These are phyloP conservation scores for Glyphotaelius pellucidus DNA, from an alignment of 2,888 invertebrate species.

Conservation along the genomic window DNA sequence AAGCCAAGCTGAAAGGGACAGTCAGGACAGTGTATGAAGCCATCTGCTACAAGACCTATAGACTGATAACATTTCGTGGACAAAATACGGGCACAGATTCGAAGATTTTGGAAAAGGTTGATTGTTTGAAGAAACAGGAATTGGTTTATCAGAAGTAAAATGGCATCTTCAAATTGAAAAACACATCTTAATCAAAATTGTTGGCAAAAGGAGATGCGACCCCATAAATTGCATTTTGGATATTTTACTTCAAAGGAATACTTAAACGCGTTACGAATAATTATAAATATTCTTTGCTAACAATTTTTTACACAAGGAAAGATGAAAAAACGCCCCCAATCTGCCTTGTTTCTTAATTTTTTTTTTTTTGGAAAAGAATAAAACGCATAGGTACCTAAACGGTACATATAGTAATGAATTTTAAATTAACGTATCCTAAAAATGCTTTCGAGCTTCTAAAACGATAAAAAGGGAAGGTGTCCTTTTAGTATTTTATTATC, in stretches of 20 bases:
- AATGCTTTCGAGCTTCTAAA: neutral
- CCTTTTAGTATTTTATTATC: neutral
- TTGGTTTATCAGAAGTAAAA: neutral
- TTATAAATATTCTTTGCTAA: neutral
- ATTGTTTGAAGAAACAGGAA: neutral
- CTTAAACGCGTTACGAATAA: neutral
- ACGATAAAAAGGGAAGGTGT: neutral
- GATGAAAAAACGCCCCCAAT: neutral
- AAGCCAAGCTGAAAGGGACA: neutral
- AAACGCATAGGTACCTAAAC: neutral
- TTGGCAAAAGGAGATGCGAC: neutral
- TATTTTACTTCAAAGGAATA: neutral
- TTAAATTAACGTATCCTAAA: neutral
- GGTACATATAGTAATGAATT: neutral
- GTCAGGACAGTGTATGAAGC: neutral
- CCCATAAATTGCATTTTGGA: neutral
- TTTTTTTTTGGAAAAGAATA: neutral
- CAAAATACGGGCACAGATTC: neutral
- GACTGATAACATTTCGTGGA: neutral
- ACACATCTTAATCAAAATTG: neutral
- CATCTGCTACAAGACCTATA: neutral
- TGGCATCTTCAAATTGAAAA: neutral
- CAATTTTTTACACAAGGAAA: neutral
- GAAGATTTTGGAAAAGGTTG: neutral
- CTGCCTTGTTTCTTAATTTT: neutral